Conservation (phyloP, 92 coral and sea anemone genomes). For the Diadumene lineata region DNA sequence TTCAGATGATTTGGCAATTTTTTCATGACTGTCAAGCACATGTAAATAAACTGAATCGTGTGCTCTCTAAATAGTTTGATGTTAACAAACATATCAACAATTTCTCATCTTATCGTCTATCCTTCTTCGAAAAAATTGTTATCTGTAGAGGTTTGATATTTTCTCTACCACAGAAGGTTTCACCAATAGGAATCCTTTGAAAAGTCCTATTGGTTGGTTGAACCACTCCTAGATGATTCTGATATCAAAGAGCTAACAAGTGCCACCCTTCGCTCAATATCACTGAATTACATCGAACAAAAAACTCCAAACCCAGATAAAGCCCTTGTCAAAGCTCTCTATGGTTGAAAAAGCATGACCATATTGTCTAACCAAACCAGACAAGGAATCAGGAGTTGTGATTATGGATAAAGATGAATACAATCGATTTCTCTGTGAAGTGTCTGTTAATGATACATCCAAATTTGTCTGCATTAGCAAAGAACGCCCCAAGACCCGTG, state of each 20-base stretch:
- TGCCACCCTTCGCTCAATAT: constrained; percentile 41
- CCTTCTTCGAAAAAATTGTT: too few relatives aligned
- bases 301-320: constrained; percentile 29
- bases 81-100: too few relatives aligned
- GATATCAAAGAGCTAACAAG: constrained; percentile 22
- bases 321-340: constrained; percentile 15
- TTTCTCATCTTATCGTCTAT: too few relatives aligned
- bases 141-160: too few relatives aligned
- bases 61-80: too few relatives aligned
- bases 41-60: too few relatives aligned
- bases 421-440: constrained; percentile 32
- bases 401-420: constrained; percentile 51
- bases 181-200: too few relatives aligned
- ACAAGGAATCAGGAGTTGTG: constrained; percentile 61
- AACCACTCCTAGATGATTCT: too few relatives aligned
- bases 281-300: constrained; percentile 30
- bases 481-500: too few relatives aligned
- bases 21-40: not conserved
- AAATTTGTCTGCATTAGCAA: constrained; percentile 33
- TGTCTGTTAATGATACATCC: constrained; percentile 43
- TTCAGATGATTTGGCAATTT: not conserved
- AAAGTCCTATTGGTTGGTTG: too few relatives aligned
- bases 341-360: constrained; percentile 22
- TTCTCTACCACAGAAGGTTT: too few relatives aligned
- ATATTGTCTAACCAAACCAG: constrained; percentile 57